Percentiles rank a stretch among this genome's conserved stretches.
Evolutionary conservation across 2,797 vertebrate genomes (phyloP).

Genomic region (Sebastes alutus): DNA sequence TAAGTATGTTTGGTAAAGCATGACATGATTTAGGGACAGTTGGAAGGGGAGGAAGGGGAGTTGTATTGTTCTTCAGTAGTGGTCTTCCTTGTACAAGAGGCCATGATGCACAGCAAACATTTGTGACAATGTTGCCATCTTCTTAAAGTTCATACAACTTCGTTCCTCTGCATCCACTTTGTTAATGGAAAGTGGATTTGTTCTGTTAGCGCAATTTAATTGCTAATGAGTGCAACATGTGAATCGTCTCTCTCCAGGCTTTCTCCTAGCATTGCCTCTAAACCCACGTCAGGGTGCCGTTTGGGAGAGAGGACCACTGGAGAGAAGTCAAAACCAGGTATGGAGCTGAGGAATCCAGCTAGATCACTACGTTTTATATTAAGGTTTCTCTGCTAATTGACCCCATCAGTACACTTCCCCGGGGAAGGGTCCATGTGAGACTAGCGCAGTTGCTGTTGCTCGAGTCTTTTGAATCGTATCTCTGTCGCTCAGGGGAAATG

Average conservation of each 20-base stretch:
- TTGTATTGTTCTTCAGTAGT: constrained; percentile 34
- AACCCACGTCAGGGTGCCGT: not conserved
- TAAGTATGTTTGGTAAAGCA: constrained; percentile 38
- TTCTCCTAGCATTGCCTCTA: constrained; percentile 14
- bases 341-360: constrained; percentile 43
- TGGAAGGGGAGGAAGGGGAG: constrained; percentile 17
- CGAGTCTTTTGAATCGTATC: constrained; percentile 30
- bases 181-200: constrained; percentile 36
- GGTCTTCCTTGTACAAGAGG: constrained; percentile 39
- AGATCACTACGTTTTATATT: constrained; percentile 35
- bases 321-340: constrained; percentile 33
- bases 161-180: constrained; percentile 36
- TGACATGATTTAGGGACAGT: constrained; percentile 39
- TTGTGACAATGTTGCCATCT: constrained; percentile 30
- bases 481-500: constrained; percentile 15
- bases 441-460: constrained; percentile 14
- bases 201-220: constrained; percentile 52
- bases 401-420: constrained; percentile 37
- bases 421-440: constrained; percentile 37
- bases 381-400: constrained; percentile 42
- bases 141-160: constrained; percentile 24
- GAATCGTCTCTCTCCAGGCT: constrained; percentile 27
- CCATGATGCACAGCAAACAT: constrained; percentile 62
- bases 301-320: not conserved
- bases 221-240: constrained; percentile 37